Evolutionary conservation across 2,888 invertebrate species (phyloP).

Genomic region (Pseudanteris insignis): DNA sequence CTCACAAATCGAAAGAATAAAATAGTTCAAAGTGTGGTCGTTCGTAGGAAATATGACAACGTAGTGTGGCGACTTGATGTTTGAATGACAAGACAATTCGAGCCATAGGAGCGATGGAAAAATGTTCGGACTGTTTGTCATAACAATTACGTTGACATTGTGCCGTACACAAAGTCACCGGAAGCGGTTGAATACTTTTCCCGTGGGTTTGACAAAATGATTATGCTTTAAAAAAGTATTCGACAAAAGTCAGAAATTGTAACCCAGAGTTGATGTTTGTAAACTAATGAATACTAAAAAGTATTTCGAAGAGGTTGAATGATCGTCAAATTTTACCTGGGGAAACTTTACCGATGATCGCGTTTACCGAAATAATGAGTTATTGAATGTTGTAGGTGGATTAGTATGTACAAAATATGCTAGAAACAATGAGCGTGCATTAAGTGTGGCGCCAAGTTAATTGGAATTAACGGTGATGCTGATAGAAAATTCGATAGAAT

Average conservation of each 20-base stretch:
- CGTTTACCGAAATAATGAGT: no score
- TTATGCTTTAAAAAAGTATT: neutral
- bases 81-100: constrained; percentile 54
- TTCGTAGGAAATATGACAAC: constrained; percentile 23
- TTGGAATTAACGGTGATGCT: constrained; percentile 7
- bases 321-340: no score
- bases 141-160: constrained; percentile 27
- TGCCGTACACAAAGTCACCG: constrained; percentile 8
- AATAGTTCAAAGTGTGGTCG: constrained; percentile 16
- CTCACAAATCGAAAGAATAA: constrained; percentile 34
- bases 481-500: constrained; percentile 9
- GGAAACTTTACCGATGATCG: no score
- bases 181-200: constrained; percentile 20
- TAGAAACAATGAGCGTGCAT: no score
- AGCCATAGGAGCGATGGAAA: constrained; percentile 43
- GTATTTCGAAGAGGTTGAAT: no score
- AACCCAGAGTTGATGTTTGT: no score
- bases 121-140: constrained; percentile 38
- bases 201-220: constrained; percentile 2
- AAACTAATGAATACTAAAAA: no score
- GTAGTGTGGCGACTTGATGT: constrained; percentile 47
- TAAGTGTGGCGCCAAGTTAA: constrained; percentile 1
- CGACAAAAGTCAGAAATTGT: neutral
- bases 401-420: no score
- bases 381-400: no score